Evolutionary conservation across 2,888 invertebrate species (phyloP), one percentile per base, ranked within the genome.

Genomic region (Aleiodes testaceus): DNA sequence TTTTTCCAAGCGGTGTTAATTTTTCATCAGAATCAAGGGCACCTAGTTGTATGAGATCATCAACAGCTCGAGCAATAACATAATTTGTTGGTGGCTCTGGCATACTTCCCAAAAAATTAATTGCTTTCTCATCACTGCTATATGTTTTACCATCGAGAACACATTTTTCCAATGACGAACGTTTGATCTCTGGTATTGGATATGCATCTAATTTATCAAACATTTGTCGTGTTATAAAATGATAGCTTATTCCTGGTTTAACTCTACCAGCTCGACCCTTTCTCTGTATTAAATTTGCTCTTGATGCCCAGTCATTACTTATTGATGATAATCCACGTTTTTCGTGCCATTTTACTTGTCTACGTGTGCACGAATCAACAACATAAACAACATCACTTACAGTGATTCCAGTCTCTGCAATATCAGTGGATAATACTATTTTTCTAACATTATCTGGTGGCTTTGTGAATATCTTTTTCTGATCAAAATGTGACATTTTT

Each of bases 321-420:
- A 92, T 82, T 14, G 88, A 88, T 9, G 75, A 64, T 20, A 80
- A 69, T 80, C 88, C 88, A 82, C 90, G 91, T 11, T 89, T 87
- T 30, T 89, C 87, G 73, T 89, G 89, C 74, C 91, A 89, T 45
- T 88, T 85, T 50, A 90, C 87, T 80, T 92, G 90, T 79, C 91
- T 92, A 26, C 91, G 91, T 1, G 90, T 89, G 0, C 92, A 93
- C 0, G 90, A 88, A 79, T 94, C 93, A 5, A 94, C 83, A 0
- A 94, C 93, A 79, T 92, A 91, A 0, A 90, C 90, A 0, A 93
- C 92, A 80, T 94, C 94, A 0, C 91, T 90, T 72, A 94, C 91
- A 0, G 94, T 94, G n/a, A 94, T 90, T 0, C 93, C 92, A 0
- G 93, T 93, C 81, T 94, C 91, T 0, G 93, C 90, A 50, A 94